A percentile compares a stretch with the other conserved stretches of the same genome.
Evolutionary conservation across 2,888 invertebrate genomes (phyloP).

Genomic region (Amphimallon solstitiale): DNA sequence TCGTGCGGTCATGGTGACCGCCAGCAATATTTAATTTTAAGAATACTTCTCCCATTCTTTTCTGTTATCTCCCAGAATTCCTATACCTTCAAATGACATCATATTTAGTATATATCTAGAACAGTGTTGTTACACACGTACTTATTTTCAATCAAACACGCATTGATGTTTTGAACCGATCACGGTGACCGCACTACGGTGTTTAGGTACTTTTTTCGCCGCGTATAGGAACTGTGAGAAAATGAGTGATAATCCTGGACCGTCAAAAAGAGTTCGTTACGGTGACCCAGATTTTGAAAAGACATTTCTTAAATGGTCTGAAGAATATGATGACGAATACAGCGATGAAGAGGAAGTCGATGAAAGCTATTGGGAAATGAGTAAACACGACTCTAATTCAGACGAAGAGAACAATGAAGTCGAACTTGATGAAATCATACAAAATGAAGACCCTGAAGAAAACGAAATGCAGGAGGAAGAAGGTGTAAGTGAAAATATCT

Average conservation of each 20-base stretch:
- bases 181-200: neutral
- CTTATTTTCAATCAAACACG: too few relatives aligned
- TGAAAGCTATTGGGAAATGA: neutral
- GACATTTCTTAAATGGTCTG: neutral
- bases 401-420: too few relatives aligned
- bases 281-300: slow-evolving; percentile 1
- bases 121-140: too few relatives aligned
- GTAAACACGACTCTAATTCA: neutral
- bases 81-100: too few relatives aligned
- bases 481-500: neutral
- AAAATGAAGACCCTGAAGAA: too few relatives aligned
- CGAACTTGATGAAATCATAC: too few relatives aligned
- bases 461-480: neutral
- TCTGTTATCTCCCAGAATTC: too few relatives aligned
- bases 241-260: neutral
- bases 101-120: too few relatives aligned
- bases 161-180: too few relatives aligned
- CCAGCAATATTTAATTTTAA: too few relatives aligned
- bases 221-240: neutral
- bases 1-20: too few relatives aligned
- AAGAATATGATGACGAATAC: neutral
- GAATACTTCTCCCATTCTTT: too few relatives aligned
- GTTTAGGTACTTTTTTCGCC: neutral
- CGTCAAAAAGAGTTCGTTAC: slow-evolving; percentile 14
- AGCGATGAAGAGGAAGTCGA: slow-evolving; percentile 2